Evolutionary conservation across 2,797 vertebrate species (phyloP).

Genomic region (Melanotaenia trifasciata): DNA sequence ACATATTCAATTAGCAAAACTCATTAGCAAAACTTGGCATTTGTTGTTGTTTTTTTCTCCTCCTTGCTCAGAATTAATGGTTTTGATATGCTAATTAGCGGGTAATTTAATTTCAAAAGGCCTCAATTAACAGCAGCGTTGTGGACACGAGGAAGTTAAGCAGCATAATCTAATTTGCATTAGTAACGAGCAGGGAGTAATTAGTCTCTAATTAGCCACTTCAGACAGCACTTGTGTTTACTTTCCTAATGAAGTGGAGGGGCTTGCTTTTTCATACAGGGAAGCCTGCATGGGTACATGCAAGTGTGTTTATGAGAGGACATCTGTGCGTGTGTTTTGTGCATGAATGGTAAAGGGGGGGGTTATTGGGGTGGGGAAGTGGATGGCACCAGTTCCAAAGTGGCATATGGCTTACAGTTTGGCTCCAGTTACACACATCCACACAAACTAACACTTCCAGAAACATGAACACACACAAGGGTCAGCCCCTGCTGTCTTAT

Average conservation of each 20-base stretch:
- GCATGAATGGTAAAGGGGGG: constrained; percentile 7
- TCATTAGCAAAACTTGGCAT: constrained; percentile 99
- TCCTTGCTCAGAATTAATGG: constrained; percentile 98
- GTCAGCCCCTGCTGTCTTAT: constrained; percentile 53
- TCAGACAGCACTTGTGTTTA: constrained; percentile 99
- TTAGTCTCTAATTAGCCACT: constrained; percentile 99
- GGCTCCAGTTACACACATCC: constrained; percentile 73
- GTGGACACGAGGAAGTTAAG: constrained; percentile 99
- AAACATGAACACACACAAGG: constrained; percentile 40
- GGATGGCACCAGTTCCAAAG: constrained; percentile 72
- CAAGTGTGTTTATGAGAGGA: constrained; percentile 42
- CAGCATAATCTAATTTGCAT: constrained; percentile 99
- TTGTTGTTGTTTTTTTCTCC: constrained; percentile 92
- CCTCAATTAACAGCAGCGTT: constrained; percentile 99
- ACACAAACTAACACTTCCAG: constrained; percentile 40
- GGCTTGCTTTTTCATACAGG: constrained; percentile 75
- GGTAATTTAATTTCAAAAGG: constrained; percentile 99
- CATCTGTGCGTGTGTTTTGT: constrained; percentile 9
- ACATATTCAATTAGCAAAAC: constrained; percentile 99
- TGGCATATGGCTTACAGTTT: constrained; percentile 84
- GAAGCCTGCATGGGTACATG: constrained; percentile 58
- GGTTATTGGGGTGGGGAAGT: constrained; percentile 12
- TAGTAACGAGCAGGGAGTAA: constrained; percentile 99
- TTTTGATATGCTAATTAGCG: constrained; percentile 99
- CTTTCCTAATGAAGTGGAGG: constrained; percentile 99